Percentiles rank a stretch among this genome's conserved stretches.
These are phyloP conservation scores for Ormia ochracea DNA, from an alignment of 2,888 invertebrate species.

Conservation along the genomic window DNA sequence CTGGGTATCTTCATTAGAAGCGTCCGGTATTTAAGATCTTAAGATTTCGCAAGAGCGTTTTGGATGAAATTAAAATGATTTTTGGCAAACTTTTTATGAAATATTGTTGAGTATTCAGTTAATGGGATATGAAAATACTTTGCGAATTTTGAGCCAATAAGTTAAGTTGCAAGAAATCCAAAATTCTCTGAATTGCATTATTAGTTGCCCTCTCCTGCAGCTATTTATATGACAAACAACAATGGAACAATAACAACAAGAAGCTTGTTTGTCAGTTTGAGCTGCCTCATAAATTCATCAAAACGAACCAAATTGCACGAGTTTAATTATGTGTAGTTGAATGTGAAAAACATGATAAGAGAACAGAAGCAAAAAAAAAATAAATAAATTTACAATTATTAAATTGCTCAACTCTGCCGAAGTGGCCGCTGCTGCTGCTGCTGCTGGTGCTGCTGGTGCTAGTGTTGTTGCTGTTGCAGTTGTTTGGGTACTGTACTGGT, in stretches of 20 bases:
- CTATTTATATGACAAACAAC: not conserved
- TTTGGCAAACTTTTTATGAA: no score
- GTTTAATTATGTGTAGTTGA: conserved; percentile 58
- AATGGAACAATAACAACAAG: not conserved
- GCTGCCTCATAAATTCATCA: conserved; percentile 65
- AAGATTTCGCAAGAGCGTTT: no score
- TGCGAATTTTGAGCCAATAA: no score
- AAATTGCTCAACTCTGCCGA: conserved; percentile 35
- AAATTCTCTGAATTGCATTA: no score
- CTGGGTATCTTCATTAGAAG: no score
- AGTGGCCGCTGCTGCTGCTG: conserved; percentile 23
- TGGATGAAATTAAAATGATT: no score
- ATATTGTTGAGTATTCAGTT: no score
- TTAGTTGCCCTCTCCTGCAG: conserved; percentile 36
- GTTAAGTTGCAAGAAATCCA: no score
- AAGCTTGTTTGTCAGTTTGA: conserved; percentile 54
- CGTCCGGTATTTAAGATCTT: no score
- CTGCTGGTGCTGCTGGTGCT: conserved; percentile 23
- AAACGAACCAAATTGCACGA: conserved; percentile 58
- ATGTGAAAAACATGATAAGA: conserved; percentile 36
- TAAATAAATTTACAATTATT: conserved; percentile 38
- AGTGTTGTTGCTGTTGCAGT: conserved; percentile 33
- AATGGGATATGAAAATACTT: no score
- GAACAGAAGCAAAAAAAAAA: conserved; percentile 2
- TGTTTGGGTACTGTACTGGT: conserved; percentile 6